A percentile compares a stretch with the other conserved stretches of the same genome.
Conservation (phyloP, 1,140 invertebrate genomes). For the Maniola jurtina region DNA sequence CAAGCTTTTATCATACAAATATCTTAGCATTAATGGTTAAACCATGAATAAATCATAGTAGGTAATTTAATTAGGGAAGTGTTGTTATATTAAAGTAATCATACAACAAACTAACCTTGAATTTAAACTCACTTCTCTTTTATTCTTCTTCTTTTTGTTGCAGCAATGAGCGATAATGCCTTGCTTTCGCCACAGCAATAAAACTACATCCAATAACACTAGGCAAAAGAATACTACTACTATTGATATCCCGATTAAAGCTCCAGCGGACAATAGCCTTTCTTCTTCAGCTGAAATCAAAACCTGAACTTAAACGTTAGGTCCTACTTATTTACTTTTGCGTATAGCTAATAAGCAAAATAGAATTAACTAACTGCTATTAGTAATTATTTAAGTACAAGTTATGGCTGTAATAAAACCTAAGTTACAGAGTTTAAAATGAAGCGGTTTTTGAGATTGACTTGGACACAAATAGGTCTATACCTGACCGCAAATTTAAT, state of each 20-base stretch:
- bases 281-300: slow-evolving; percentile 37
- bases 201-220: slow-evolving; percentile 50
- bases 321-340: too few species aligned
- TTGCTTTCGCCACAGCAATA: slow-evolving; percentile 51
- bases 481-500: too few species aligned
- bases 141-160: slow-evolving; percentile 54
- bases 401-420: too few species aligned
- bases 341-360: too few species aligned
- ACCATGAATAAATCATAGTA: too few species aligned
- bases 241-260: slow-evolving; percentile 55
- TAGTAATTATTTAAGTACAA: too few species aligned
- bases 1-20: too few species aligned
- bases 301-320: neutral
- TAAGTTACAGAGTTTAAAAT: too few species aligned
- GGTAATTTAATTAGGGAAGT: neutral
- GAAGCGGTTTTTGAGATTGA: too few species aligned
- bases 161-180: slow-evolving; percentile 63
- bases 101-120: slow-evolving; percentile 43
- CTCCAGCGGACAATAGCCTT: slow-evolving; percentile 42
- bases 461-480: too few species aligned
- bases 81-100: neutral
- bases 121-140: slow-evolving; percentile 44
- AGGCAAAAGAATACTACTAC: slow-evolving; percentile 52
- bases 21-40: too few species aligned
- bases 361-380: too few species aligned